Evolutionary conservation across 2,888 invertebrate genomes (phyloP).

Genomic region (Exocentrus adspersus): DNA sequence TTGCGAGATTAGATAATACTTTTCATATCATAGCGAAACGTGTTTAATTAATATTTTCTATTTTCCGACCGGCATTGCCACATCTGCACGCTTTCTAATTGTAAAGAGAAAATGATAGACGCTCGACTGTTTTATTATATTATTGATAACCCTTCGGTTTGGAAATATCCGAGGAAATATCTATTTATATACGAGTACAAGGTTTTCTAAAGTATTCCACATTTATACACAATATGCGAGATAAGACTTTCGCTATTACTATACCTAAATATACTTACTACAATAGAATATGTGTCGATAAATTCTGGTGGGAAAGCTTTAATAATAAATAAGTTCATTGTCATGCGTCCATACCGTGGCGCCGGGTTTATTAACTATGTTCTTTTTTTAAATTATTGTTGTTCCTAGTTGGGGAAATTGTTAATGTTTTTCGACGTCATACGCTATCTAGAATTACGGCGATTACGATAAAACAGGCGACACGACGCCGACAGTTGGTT

Average conservation of each 20-base stretch:
- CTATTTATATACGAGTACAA: too few species aligned
- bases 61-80: not conserved
- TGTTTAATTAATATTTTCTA: not conserved
- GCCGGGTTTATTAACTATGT: not conserved
- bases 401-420: not conserved
- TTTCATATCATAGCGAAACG: not conserved
- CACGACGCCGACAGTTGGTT: not conserved
- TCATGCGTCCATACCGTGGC: not conserved
- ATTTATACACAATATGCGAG: not conserved
- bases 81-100: not conserved
- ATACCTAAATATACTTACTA: too few species aligned
- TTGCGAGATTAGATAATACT: not conserved
- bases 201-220: too few species aligned
- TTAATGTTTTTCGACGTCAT: not conserved
- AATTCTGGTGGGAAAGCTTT: not conserved
- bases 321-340: constrained; percentile 1
- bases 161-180: too few species aligned
- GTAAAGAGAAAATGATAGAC: not conserved
- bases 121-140: not conserved
- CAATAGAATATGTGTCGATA: too few species aligned
- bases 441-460: not conserved
- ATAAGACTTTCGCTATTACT: not conserved
- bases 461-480: not conserved
- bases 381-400: not conserved
- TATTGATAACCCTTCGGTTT: not conserved